phyloP scores from a whole-genome alignment of 2,888 invertebrate species.

The Aporophyla lueneburgensis region DNA sequence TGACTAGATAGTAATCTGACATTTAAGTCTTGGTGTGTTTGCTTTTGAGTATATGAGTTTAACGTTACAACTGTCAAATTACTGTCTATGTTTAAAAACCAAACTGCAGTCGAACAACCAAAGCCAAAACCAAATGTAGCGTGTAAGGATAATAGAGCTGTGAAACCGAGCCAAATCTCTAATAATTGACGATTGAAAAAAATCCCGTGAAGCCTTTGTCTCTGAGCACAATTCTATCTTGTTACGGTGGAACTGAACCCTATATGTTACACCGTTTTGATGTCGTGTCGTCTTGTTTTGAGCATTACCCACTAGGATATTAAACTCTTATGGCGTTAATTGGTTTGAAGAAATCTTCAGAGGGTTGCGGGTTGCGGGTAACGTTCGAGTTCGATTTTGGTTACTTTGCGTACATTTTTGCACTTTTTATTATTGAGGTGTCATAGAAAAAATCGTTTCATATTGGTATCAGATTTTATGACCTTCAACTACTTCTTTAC shows the following conservation, averaged over 20 bases:
- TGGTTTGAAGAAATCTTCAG: neutral
- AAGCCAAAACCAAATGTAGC: neutral
- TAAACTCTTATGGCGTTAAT: conserved; percentile 4
- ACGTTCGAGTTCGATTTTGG: neutral
- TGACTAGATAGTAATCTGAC: too few relatives aligned
- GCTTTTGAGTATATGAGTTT: too few relatives aligned
- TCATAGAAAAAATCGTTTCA: neutral
- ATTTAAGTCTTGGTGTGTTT: too few relatives aligned
- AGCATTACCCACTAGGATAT: conserved; percentile 45
- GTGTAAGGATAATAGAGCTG: neutral
- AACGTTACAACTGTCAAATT: too few relatives aligned
- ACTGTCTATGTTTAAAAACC: too few relatives aligned
- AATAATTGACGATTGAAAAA: neutral
- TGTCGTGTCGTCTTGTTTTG: conserved; percentile 45
- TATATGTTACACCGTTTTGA: conserved; percentile 47
- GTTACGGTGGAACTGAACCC: conserved; percentile 13
- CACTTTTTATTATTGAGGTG: neutral
- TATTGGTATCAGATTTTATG: neutral
- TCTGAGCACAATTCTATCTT: neutral
- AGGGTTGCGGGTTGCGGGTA: neutral
- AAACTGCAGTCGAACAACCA: neutral
- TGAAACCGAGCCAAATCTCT: neutral
- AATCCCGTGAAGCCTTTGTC: neutral
- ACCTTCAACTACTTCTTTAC: neutral
- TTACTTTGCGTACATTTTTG: neutral